Base-by-base conservation (phyloP, 2,888 invertebrate species). In the Salticus scenicus region DNA sequence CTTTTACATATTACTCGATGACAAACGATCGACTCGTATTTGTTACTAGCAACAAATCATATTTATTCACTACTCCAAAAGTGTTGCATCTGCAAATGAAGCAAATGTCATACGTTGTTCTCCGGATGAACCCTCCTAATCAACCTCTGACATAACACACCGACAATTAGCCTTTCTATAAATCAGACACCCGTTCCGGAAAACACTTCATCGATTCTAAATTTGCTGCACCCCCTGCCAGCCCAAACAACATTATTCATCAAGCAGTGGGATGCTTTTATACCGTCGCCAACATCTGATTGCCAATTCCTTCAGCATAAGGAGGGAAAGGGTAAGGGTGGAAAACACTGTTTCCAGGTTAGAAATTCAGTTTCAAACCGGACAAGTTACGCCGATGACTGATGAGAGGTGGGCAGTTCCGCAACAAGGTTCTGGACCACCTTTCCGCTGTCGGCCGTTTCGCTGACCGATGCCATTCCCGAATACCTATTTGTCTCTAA, bases 241-340 rank as follows among this genome's bases (percentile, higher is more conserved):
- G n/a, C 24, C 31, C 20, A 24, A 67, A 28, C 69, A 27, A 47
- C 51, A 75, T 75, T 69, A 83, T 83, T 76, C 76, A 83, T 83
- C 82, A 83, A 83, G 64, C 82, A 51, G 76, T 76, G 64, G 82
- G 82, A 76, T 63, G 81, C 75, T 72, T 73, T 73, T 80, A 66
- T 80, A 51, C 28, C 66, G 33, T 42, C 70, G 24, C 17, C 67
- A 7, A 10, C 41, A 70, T 8, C 72, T 66, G 47, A 82, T 75
- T 82, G 81, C 75, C 81, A 75, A 75, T 82, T 75, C 80, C 80
- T 73, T 63, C 78, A 31, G 67, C n/a, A n/a, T n/a, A n/a, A n/a
- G n/a, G n/a, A n/a, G n/a, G 28, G 69, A 20, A 28, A 47, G 33
- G n/a, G 47, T 31, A 10, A 10, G 24, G 72, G 27, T 5, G 33